phyloP scores from a whole-genome alignment of 2,797 vertebrate genomes.

The Petrocephalus sullivani region DNA sequence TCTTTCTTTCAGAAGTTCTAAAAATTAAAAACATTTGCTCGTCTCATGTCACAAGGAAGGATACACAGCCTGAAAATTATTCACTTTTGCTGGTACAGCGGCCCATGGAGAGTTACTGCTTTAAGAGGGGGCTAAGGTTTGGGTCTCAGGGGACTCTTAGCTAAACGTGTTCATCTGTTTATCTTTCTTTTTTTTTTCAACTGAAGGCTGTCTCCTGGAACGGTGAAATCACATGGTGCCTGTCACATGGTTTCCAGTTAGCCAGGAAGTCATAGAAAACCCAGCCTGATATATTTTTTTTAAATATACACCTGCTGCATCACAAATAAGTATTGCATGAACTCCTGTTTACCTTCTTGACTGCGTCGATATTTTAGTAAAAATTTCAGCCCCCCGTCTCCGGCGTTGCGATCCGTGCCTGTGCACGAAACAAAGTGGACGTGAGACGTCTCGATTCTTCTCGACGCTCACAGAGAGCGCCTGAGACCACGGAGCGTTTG shows the following conservation, averaged over 20 bases:
- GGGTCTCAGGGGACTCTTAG: not conserved
- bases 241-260: conserved; percentile 25
- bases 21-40: not conserved
- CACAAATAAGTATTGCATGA: not conserved
- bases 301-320: not conserved
- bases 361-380: not conserved
- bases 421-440: not conserved
- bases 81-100: not conserved
- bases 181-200: not conserved
- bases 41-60: not conserved
- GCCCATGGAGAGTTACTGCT: not conserved
- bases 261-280: conserved; percentile 12
- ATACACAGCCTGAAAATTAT: not conserved
- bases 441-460: not conserved
- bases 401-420: not conserved
- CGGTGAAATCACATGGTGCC: conserved; percentile 12
- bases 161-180: not conserved
- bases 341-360: not conserved
- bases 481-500: not conserved
- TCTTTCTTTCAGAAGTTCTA: not conserved
- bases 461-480: not conserved
- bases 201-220: not conserved
- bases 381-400: not conserved
- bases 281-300: not conserved
- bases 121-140: not conserved